Percentiles rank a stretch among this genome's conserved stretches.
Evolutionary conservation across 1,140 invertebrate genomes (phyloP).

Genomic region (Drosophila azteca): DNA sequence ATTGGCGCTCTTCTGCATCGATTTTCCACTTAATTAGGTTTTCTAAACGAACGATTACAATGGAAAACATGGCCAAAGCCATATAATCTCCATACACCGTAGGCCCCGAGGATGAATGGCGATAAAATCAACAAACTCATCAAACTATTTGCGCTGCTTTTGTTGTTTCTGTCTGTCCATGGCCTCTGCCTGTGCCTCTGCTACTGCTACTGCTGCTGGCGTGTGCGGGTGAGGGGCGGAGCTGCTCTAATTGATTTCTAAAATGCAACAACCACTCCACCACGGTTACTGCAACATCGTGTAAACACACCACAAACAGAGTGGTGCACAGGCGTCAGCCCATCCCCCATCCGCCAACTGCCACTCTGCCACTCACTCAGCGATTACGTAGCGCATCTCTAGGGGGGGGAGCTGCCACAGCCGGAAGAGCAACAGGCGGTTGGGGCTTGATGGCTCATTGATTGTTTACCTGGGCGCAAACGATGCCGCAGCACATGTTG

Average conservation of each 20-base stretch:
- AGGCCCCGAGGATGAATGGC: constrained; percentile 13
- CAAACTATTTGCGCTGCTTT: constrained; percentile 58
- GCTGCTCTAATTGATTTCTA: constrained; percentile 68
- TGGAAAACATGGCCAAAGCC: constrained; percentile 31
- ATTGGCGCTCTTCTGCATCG: constrained; percentile 40
- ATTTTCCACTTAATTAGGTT: constrained; percentile 74
- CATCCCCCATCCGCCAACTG: constrained; percentile 3
- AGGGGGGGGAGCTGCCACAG: constrained; percentile 4
- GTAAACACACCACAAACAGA: constrained; percentile 42
- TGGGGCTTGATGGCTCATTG: constrained; percentile 48
- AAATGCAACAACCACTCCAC: constrained; percentile 45
- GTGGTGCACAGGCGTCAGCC: constrained; percentile 38
- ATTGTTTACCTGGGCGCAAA: constrained; percentile 60
- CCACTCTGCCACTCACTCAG: background rate
- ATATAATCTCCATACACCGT: constrained; percentile 26
- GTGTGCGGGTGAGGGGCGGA: constrained; percentile 11
- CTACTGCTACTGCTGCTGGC: constrained; percentile 7
- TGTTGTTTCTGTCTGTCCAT: background rate
- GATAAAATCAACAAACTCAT: constrained; percentile 68
- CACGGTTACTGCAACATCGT: constrained; percentile 38
- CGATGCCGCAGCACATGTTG: constrained; percentile 35
- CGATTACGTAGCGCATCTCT: constrained; percentile 28
- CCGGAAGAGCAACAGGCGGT: constrained; percentile 28
- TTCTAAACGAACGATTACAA: constrained; percentile 59
- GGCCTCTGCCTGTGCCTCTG: constrained; percentile 1